Conservation (phyloP, 2,113 vertebrate species). For the Dromaius novaehollandiae region DNA sequence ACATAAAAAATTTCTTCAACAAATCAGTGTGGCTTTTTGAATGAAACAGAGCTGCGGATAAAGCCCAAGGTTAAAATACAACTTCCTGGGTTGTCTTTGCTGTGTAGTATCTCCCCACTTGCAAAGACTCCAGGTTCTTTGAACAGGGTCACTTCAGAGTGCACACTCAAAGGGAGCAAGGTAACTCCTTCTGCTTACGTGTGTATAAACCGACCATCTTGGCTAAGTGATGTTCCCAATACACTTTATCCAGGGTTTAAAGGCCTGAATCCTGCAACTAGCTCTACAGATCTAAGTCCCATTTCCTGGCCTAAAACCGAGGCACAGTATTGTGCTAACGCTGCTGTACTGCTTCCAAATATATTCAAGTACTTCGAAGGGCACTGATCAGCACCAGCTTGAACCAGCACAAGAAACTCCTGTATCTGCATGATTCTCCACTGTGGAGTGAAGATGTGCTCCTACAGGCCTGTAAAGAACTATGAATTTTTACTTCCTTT, state of each 20-base stretch:
- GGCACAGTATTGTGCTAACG: not conserved
- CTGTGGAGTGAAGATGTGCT: not conserved
- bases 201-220: not conserved
- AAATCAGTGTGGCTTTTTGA: not conserved
- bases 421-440: not conserved
- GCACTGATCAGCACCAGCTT: fast-evolving
- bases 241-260: not conserved
- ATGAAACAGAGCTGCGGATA: not conserved
- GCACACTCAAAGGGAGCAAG: not conserved
- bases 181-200: too few relatives aligned
- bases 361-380: fast-evolving
- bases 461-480: not conserved
- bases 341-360: fast-evolving
- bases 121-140: not conserved
- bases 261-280: not conserved
- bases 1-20: not conserved
- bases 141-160: not conserved
- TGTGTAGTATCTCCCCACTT: not conserved
- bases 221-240: not conserved
- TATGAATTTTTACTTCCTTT: not conserved
- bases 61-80: not conserved
- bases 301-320: not conserved
- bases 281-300: not conserved
- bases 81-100: not conserved
- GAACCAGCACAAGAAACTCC: not conserved